Conservation (phyloP, 2,888 invertebrate species). For the Campoplex capitator region DNA sequence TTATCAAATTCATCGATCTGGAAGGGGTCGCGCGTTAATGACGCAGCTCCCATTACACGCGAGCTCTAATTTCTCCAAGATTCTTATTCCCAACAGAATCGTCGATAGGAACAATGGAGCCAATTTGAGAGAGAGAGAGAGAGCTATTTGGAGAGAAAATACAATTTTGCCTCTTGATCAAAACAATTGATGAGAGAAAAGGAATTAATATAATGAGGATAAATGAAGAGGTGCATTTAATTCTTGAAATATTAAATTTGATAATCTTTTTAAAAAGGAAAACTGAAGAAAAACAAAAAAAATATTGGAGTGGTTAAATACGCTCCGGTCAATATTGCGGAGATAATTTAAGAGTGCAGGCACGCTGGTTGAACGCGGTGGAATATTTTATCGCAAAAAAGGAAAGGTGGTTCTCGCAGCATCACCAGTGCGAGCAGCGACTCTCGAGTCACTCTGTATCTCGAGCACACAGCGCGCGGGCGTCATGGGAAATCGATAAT, state of each 20-base stretch:
- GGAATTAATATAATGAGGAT: neutral
- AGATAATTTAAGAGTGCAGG: slow-evolving; percentile 71
- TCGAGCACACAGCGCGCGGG: slow-evolving; percentile 68
- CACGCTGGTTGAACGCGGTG: slow-evolving; percentile 49
- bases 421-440: slow-evolving; percentile 47
- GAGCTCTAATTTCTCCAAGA: slow-evolving; percentile 25
- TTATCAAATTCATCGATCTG: slow-evolving; percentile 48
- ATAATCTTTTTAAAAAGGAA: neutral
- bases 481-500: slow-evolving; percentile 69
- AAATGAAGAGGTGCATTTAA: neutral
- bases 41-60: slow-evolving; percentile 35
- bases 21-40: slow-evolving; percentile 15
- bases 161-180: neutral
- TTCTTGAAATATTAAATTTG: no score
- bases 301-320: neutral
- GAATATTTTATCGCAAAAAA: slow-evolving; percentile 70
- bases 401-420: slow-evolving; percentile 56
- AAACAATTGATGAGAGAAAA: neutral
- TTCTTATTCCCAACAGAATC: slow-evolving; percentile 6
- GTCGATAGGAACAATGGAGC: neutral
- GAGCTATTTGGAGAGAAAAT: neutral
- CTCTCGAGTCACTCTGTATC: slow-evolving; percentile 61
- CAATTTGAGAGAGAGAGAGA: neutral
- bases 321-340: slow-evolving; percentile 69
- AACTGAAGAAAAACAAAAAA: neutral